A percentile compares a stretch with the other conserved stretches of the same genome.
Evolutionary conservation across 2,888 invertebrate genomes (phyloP).

Genomic region (Venusia cambrica): DNA sequence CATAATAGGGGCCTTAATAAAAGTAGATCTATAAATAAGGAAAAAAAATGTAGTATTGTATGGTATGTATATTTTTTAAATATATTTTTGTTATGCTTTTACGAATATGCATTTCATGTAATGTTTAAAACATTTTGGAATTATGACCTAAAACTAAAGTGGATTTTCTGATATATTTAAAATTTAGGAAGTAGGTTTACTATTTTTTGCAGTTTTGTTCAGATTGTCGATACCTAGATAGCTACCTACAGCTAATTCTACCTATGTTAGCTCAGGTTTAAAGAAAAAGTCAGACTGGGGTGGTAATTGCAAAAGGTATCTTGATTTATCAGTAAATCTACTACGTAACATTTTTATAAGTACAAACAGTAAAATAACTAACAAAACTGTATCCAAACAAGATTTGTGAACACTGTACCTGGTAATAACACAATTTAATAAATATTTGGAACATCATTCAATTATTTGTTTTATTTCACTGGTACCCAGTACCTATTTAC

Average conservation of each 20-base stretch:
- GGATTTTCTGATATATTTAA: conserved; percentile 7
- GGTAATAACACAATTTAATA: conserved; percentile 76
- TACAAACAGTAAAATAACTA: conserved; percentile 19
- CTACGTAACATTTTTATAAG: conserved; percentile 12
- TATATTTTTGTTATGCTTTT: conserved; percentile 78
- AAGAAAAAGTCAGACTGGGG: too few species aligned
- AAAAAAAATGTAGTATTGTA: conserved; percentile 59
- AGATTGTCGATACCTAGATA: too few species aligned
- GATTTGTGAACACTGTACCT: conserved; percentile 75
- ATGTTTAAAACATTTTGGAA: conserved; percentile 38
- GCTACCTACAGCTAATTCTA: too few species aligned
- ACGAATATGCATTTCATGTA: conserved; percentile 56
- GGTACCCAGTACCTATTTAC: too few species aligned
- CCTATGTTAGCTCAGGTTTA: too few species aligned
- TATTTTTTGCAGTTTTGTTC: too few species aligned
- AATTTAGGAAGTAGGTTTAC: too few species aligned
- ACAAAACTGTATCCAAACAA: conserved; percentile 40
- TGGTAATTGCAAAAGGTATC: too few species aligned
- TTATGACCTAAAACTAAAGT: conserved; percentile 7
- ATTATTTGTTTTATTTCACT: conserved; percentile 30
- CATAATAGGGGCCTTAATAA: conserved; percentile 70
- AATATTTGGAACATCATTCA: conserved; percentile 70
- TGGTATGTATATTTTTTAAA: conserved; percentile 60
- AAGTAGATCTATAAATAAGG: conserved; percentile 49
- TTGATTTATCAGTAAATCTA: conserved; percentile 12